Evolutionary conservation across 2,888 invertebrate genomes (phyloP).

Genomic region (Limnephilus rhombicus): DNA sequence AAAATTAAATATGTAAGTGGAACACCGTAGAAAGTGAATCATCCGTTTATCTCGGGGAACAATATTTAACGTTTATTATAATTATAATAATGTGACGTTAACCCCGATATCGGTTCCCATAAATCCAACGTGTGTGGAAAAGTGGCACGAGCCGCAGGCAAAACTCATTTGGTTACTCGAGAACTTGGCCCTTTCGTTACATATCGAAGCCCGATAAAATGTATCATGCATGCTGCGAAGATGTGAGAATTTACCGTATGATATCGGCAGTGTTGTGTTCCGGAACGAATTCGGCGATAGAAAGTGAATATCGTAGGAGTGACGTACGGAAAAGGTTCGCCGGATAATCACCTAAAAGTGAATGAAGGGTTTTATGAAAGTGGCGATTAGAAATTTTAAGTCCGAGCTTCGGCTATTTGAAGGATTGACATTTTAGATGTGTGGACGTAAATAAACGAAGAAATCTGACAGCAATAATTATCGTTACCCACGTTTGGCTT

Average conservation of each 20-base stretch:
- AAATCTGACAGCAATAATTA: not conserved
- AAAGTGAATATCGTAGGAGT: conserved; percentile 25
- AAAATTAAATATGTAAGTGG: not conserved
- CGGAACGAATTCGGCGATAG: conserved; percentile 24
- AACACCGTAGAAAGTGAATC: conserved; percentile 13
- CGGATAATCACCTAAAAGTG: not conserved
- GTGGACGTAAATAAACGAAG: not conserved
- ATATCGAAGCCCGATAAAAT: not conserved
- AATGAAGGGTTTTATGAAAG: conserved; percentile 22
- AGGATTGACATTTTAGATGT: not conserved
- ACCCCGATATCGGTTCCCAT: conserved; percentile 11
- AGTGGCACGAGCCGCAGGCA: not conserved
- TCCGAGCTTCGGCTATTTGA: not conserved
- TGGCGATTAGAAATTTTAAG: not conserved
- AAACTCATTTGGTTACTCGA: not conserved
- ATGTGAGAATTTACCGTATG: not conserved
- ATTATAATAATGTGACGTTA: not conserved
- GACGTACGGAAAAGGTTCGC: not conserved
- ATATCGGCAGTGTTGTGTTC: not conserved
- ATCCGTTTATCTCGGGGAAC: conserved; percentile 10
- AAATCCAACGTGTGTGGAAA: not conserved
- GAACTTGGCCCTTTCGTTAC: conserved; percentile 8
- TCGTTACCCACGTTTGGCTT: no score
- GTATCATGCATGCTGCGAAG: not conserved
- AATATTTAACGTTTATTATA: conserved; percentile 28